Evolutionary conservation across 2,797 vertebrate species (phyloP), one percentile per base, ranked within the genome.

Genomic region (Anableps anableps): DNA sequence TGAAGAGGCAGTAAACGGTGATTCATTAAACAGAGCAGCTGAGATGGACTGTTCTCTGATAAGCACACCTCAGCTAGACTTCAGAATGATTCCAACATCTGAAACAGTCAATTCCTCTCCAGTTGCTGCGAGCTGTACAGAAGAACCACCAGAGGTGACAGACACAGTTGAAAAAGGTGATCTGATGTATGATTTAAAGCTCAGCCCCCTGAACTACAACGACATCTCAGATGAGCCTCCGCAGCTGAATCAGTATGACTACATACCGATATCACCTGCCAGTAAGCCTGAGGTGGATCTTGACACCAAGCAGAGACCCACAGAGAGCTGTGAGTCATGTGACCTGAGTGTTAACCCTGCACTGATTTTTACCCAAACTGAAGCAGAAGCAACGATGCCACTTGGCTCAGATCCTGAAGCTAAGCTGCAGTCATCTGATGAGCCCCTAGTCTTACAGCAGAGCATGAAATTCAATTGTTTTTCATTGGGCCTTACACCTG

Each of bases 141-240:
- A 85, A 89, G 88, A 94, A 77, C 87, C 86, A 43, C 50, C 88
- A 64, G 85, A 88, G 58, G 72, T 43, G 34, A 78, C 91, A 78
- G 78, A 85, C 14, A 51, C 36, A 50, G 77, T 91, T 60, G 83
- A 88, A 78, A 93, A 92, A 80, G 89, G 78, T 64, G 86, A 90
- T 83, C 48, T 85, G 16, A 50, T 95, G 72, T 95, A 94, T 72
- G 91, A 92, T 77, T 94, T 96, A 76, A 95, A 95, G 90, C 94
- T 95, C 84, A 96, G 95, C 76, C 94, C 94, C 51, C 88, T 96
- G 45, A 94, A 93, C 93, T 96, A 94, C 84, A 93, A 82, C 87
- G 90, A 90, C 88, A 81, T 93, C 75, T 88, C 94, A 79, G 93
- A 94, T 53, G 93, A 95, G 60, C 91, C 91, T 77, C 90, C 93